Base-by-base conservation (phyloP, 2,113 vertebrate species). In the Callospermophilus lateralis region DNA sequence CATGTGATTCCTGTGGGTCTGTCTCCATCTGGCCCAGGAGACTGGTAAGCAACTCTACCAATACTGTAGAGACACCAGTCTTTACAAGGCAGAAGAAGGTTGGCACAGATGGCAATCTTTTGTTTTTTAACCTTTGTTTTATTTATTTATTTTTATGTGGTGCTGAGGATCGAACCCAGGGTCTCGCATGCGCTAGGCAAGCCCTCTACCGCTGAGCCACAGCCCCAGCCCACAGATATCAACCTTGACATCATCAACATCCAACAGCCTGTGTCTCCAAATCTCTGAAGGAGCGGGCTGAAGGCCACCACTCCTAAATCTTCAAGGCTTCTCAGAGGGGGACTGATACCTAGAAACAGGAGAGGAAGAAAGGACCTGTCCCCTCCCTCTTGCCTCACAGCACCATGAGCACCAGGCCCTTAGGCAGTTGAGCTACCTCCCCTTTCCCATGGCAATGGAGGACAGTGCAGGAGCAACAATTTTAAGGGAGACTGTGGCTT, bases 381-480 rank as follows among this genome's bases (percentile, higher is more conserved):
- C 22, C 58, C 3, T 0, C 15, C 55, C 19, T 63, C 30, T n/a
- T 2, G 13, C 9, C 61, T 85, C 34, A 30, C 0, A 13, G 90
- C 42, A 37, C 39, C 45, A 68, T 68, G 65, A 67, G 30, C 26
- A 42, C 28, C 0, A 22, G 13, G 30, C 53, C 8, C 26, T 65
- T 32, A 2, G 26, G 17, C 55, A 42, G 42, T 51, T 48, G 3
- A 0, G 68, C 28, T 34, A 6, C 39, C 16, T 45, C 34, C 10
- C 17, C 30, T 89, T 20, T n/a, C 51, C 61, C 15, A 4, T 26
- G 8, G 19, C 0, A 0, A 28, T 39, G 28, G 13, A 2, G 24
- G 32, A 72, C 28, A 48, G 22, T 6, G 7, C 42, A 84, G 26
- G 1, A 26, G 16, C 6, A 3, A 11, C 7, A 72, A 65, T 7